Conservation (phyloP, 2,888 invertebrate species). For the Phyllotreta cruciferae region DNA sequence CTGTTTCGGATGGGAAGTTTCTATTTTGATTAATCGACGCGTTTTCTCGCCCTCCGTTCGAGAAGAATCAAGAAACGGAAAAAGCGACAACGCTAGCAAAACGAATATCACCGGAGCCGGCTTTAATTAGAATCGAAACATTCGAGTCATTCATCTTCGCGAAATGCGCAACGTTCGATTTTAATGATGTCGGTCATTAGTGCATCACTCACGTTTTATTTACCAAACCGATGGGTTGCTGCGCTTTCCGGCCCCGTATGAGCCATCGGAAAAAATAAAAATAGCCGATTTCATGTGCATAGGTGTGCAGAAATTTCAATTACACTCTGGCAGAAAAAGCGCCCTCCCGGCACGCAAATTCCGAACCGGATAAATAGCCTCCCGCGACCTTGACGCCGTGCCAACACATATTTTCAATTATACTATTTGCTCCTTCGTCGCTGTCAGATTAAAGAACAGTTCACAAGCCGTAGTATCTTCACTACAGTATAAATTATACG, state of each 20-base stretch:
- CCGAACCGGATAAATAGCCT: constrained; percentile 46
- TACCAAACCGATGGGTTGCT: neutral
- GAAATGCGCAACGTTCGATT: constrained; percentile 34
- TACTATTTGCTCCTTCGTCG: constrained; percentile 58
- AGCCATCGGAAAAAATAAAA: too few species aligned
- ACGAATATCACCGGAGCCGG: neutral
- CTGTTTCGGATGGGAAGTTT: too few species aligned
- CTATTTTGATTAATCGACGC: too few species aligned
- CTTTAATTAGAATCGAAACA: constrained; percentile 32
- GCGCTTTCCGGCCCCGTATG: too few species aligned
- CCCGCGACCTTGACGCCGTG: constrained; percentile 58
- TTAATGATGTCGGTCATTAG: constrained; percentile 33
- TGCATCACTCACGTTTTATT: constrained; percentile 19
- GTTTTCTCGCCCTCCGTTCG: too few species aligned
- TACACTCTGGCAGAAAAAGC: constrained; percentile 7
- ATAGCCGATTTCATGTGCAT: too few species aligned
- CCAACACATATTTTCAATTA: constrained; percentile 61
- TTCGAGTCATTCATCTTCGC: constrained; percentile 33
- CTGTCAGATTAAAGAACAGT: constrained; percentile 60
- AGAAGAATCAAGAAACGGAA: too few species aligned
- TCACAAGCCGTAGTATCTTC: constrained; percentile 54
- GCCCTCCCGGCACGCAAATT: constrained; percentile 18
- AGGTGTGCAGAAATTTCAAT: too few species aligned
- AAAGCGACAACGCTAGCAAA: too few species aligned
- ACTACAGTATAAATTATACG: constrained; percentile 53